Conservation (phyloP, 2,797 vertebrate genomes). For the Thaleichthys pacificus region DNA sequence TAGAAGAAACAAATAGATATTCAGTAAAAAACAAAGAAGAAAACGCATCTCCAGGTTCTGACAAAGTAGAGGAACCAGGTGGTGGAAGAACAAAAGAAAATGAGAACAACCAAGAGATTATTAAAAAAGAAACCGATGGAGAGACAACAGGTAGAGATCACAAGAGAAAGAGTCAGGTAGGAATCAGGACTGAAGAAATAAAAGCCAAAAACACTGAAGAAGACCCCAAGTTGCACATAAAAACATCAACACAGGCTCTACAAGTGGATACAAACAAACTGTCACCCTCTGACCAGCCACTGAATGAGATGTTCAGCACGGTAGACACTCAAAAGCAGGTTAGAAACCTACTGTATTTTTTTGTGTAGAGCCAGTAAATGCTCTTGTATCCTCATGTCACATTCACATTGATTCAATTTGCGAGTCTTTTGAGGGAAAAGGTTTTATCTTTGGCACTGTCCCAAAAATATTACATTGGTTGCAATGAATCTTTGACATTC, state of each 20-base stretch:
- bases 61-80: too few species aligned
- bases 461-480: neutral
- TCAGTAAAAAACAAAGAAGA: constrained; percentile 21
- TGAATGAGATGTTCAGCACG: constrained; percentile 44
- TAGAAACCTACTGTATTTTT: constrained; percentile 21
- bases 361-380: neutral
- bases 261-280: constrained; percentile 38
- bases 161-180: constrained; percentile 30
- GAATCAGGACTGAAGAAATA: constrained; percentile 11
- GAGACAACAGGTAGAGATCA: constrained; percentile 18
- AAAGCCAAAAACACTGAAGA: constrained; percentile 13
- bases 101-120: neutral
- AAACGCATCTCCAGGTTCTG: neutral
- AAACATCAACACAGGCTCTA: constrained; percentile 14
- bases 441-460: neutral
- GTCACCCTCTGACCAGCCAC: constrained; percentile 40
- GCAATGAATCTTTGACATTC: constrained; percentile 4
- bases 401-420: constrained; percentile 1
- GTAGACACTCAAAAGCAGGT: constrained; percentile 66
- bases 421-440: neutral
- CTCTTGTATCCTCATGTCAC: neutral
- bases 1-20: neutral
- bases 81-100: neutral
- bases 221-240: constrained; percentile 20
- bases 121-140: constrained; percentile 5